Conservation (phyloP, 2,888 invertebrate genomes). For the Stomorhina lunata region DNA sequence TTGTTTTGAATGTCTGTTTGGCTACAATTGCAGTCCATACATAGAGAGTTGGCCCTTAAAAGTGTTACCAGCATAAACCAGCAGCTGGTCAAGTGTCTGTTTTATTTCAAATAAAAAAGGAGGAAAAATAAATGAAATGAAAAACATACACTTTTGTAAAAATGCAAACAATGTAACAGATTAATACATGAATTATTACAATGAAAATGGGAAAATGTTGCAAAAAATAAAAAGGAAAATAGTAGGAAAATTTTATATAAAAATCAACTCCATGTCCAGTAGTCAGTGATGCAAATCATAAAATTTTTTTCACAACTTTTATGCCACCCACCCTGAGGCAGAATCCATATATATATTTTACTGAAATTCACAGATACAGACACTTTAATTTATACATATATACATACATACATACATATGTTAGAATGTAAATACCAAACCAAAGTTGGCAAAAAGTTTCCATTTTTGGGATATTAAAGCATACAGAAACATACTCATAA, state of each 20-base stretch:
- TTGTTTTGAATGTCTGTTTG: conserved; percentile 10
- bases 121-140: conserved; percentile 24
- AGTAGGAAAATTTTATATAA: not conserved
- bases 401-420: not conserved
- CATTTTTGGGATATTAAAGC: conserved; percentile 16
- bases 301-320: not conserved
- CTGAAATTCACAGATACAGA: conserved; percentile 1
- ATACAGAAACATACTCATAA: not conserved
- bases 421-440: not conserved
- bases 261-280: conserved; percentile 34
- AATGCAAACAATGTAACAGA: conserved; percentile 56
- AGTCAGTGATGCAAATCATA: conserved; percentile 59
- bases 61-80: conserved; percentile 60
- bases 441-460: conserved; percentile 55
- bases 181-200: conserved; percentile 57
- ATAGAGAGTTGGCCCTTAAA: conserved; percentile 22
- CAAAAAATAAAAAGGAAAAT: not conserved
- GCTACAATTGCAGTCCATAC: conserved; percentile 46
- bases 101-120: conserved; percentile 61
- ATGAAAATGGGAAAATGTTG: conserved; percentile 4
- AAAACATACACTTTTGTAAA: conserved; percentile 24
- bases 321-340: not conserved
- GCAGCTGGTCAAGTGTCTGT: conserved; percentile 69
- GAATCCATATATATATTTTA: not conserved
- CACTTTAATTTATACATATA: not conserved